Evolutionary conservation across 2,797 vertebrate species (phyloP), one percentile per base, ranked within the genome.

Genomic region (Poeciliopsis paucimaculata): DNA sequence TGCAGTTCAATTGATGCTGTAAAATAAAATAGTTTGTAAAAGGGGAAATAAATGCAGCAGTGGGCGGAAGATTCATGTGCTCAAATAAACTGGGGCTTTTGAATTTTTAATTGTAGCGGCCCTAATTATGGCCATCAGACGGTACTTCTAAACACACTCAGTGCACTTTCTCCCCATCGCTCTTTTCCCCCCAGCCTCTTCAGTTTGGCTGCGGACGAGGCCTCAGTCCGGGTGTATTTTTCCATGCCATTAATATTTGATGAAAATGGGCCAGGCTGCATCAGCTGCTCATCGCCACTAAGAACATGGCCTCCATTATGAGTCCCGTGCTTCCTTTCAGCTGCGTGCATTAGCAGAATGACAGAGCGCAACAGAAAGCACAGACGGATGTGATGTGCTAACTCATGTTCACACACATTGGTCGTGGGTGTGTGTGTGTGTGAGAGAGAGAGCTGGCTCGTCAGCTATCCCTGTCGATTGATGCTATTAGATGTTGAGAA

Each of bases 221-320:
- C 91, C 93, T 92, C 89, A 96, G 97, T 96, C 96, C 95, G 93
- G 96, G 98, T 97, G 97, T 97, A 97, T 98, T 98, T 98, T 98
- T 99, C 97, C 98, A 97, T 97, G 96, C 96, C 97, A 98, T 99
- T 98, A 99, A 99, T 99, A 99, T 99, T 99, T 99, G 97, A 99
- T 99, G 97, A 97, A 99, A 99, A 99, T 99, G 97, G 97, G 97
- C 97, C 96, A 96, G 97, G 97, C 97, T 97, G 97, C 97, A 97
- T 98, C 97, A 99, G 97, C 98, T 98, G 97, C 97, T 97, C 97
- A 96, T 95, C 94, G 95, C 93, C 96, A 96, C 96, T 96, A 95
- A 97, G 94, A 97, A 97, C 96, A 96, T 95, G 96, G 96, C 97
- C 97, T 97, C 96, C 97, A 98, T 99, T 98, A 98, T 96, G 96